Conservation (phyloP, 1,140 invertebrate species). For the Proctacanthus coquilletti region DNA sequence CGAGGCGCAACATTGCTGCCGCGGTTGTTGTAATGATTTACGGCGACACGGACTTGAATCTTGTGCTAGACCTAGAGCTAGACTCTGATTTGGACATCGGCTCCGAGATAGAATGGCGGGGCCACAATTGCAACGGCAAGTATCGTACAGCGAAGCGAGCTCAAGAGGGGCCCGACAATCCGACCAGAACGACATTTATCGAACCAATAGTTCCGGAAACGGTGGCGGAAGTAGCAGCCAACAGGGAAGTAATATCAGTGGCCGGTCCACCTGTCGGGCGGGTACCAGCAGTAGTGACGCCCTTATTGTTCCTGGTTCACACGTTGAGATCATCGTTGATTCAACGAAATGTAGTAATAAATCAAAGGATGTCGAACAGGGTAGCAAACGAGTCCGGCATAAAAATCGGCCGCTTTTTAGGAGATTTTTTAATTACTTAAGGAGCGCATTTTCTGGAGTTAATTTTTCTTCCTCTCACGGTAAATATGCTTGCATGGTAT, state of each 20-base stretch:
- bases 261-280: too few species aligned
- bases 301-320: neutral
- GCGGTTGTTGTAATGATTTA: neutral
- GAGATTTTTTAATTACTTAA: neutral
- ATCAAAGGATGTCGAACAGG: neutral
- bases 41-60: neutral
- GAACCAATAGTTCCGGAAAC: neutral
- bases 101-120: neutral
- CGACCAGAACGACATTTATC: neutral
- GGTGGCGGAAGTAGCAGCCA: neutral
- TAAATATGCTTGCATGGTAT: too few species aligned
- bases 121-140: neutral
- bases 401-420: neutral
- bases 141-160: neutral
- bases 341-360: neutral
- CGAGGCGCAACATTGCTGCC: neutral
- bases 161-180: neutral
- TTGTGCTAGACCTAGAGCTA: too few species aligned
- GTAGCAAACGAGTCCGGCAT: neutral
- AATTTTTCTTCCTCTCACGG: neutral
- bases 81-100: too few species aligned
- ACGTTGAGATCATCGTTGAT: neutral
- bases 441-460: neutral
- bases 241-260: too few species aligned
- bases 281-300: neutral